Evolutionary conservation across 1,140 invertebrate species (phyloP).

Genomic region (Drosophila tropicalis): DNA sequence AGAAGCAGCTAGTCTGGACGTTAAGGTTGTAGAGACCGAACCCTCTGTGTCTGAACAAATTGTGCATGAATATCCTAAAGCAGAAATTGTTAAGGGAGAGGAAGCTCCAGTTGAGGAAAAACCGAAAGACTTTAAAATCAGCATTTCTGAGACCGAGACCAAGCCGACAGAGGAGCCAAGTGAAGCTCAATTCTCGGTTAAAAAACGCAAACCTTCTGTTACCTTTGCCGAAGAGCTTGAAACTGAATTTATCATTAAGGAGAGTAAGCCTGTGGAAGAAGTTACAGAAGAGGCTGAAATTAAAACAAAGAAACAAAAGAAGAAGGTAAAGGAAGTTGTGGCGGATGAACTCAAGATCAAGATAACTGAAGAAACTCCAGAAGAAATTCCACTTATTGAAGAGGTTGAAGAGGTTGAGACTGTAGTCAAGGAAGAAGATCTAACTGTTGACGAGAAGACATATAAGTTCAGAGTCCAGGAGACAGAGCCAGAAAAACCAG

Average conservation of each 20-base stretch:
- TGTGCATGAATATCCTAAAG: conserved; percentile 27
- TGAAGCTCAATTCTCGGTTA: conserved; percentile 59
- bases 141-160: conserved; percentile 26
- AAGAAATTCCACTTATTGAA: conserved; percentile 53
- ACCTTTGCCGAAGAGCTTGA: conserved; percentile 65
- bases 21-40: conserved; percentile 66
- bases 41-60: conserved; percentile 42
- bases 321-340: conserved; percentile 63
- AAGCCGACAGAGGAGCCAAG: conserved; percentile 35
- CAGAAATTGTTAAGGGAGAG: conserved; percentile 31
- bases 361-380: conserved; percentile 57
- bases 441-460: conserved; percentile 50
- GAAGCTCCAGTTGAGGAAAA: conserved; percentile 40
- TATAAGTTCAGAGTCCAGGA: conserved; percentile 61
- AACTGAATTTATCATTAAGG: conserved; percentile 67
- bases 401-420: conserved; percentile 53
- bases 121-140: conserved; percentile 42
- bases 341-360: conserved; percentile 66
- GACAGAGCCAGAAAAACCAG: conserved; percentile 50
- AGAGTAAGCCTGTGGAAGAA: conserved; percentile 63
- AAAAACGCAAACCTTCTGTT: conserved; percentile 56
- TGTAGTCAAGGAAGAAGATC: conserved; percentile 33
- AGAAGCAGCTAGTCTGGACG: conserved; percentile 58
- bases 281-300: conserved; percentile 67
- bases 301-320: conserved; percentile 78